Evolutionary conservation across 2,888 invertebrate species (phyloP).

Genomic region (Diabrotica balteata): DNA sequence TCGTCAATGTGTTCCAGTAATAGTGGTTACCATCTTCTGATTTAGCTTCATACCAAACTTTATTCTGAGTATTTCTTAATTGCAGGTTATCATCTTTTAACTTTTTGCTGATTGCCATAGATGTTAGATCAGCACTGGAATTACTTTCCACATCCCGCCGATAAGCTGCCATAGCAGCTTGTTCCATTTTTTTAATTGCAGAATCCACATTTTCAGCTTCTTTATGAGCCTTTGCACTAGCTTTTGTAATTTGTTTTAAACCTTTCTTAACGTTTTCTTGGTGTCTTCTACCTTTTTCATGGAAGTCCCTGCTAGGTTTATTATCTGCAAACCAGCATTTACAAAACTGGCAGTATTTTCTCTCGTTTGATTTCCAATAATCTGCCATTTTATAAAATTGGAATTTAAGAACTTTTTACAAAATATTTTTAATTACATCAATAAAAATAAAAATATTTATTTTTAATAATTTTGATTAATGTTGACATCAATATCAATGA

Average conservation of each 20-base stretch:
- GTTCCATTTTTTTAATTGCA: constrained; percentile 88
- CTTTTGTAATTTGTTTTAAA: constrained; percentile 83
- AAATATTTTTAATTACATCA: constrained; percentile 39
- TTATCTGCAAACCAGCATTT: constrained; percentile 99
- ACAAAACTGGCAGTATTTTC: constrained; percentile 96
- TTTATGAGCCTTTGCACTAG: constrained; percentile 81
- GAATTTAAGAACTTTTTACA: too few relatives aligned
- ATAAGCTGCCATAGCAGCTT: constrained; percentile 88
- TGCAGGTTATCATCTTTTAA: constrained; percentile 51
- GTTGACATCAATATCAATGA: too few relatives aligned
- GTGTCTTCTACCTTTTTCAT: constrained; percentile 92
- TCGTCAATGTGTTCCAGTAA: constrained; percentile 86
- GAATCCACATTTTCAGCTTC: constrained; percentile 78
- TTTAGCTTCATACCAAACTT: constrained; percentile 81
- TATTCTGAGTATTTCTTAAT: constrained; percentile 53
- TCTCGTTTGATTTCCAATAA: constrained; percentile 95
- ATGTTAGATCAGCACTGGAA: constrained; percentile 65
- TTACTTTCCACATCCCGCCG: constrained; percentile 80
- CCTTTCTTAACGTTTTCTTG: constrained; percentile 90
- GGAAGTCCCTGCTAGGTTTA: constrained; percentile 93
- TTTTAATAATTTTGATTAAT: too few relatives aligned
- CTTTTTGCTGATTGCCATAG: constrained; percentile 61
- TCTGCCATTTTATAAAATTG: constrained; percentile 74
- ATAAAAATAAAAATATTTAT: constrained; percentile 22
- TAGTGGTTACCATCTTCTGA: constrained; percentile 80